Evolutionary conservation across 1,140 invertebrate species (phyloP).

Genomic region (Brachionus rotundiformis): DNA sequence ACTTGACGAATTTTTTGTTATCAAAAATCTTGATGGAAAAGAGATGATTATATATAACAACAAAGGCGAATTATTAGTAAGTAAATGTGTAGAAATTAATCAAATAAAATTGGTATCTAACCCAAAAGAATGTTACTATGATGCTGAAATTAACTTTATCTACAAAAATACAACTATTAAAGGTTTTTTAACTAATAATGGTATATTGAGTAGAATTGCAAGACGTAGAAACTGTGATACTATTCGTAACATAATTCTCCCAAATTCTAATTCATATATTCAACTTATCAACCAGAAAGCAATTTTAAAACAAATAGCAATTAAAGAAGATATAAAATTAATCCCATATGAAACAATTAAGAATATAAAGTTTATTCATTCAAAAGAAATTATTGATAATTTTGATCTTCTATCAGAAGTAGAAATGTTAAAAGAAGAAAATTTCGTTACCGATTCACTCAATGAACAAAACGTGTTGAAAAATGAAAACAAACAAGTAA

Average conservation of each 20-base stretch:
- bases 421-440: no score
- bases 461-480: no score
- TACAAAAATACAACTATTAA: background rate
- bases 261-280: background rate
- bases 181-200: background rate
- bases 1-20: background rate
- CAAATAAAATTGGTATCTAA: background rate
- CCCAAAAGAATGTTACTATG: background rate
- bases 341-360: background rate
- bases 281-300: background rate
- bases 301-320: background rate
- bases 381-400: background rate
- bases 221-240: background rate
- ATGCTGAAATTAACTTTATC: background rate
- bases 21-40: slow-evolving; percentile 5
- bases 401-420: no score
- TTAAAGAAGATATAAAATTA: background rate
- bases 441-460: no score
- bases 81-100: slow-evolving; percentile 23
- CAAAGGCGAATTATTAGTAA: background rate
- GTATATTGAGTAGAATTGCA: background rate
- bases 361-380: background rate
- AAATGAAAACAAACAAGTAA: no score
- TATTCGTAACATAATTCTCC: background rate
- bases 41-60: background rate